A percentile compares a stretch with the other conserved stretches of the same genome.
phyloP scores from a whole-genome alignment of 1,140 invertebrate species.

The Drosophila ercepeae region DNA sequence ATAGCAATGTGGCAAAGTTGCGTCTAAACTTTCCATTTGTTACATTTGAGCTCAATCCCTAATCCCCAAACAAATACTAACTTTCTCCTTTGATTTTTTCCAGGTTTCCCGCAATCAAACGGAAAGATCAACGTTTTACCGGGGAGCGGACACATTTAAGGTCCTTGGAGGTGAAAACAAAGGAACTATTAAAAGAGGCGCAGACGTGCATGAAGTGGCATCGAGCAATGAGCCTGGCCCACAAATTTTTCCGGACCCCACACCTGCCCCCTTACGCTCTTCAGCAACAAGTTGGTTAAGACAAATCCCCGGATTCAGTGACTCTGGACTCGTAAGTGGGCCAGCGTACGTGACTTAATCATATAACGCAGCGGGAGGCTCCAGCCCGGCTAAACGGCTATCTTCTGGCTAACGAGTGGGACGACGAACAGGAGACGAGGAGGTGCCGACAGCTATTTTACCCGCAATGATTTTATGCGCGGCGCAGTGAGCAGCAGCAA shows the following conservation, averaged over 20 bases:
- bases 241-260: constrained; percentile 42
- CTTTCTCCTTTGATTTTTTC: constrained; percentile 27
- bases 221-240: constrained; percentile 35
- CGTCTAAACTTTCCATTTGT: constrained; percentile 49
- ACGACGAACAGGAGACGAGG: background rate
- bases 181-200: constrained; percentile 8
- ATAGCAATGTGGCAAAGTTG: constrained; percentile 42
- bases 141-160: constrained; percentile 47
- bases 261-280: constrained; percentile 31
- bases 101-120: constrained; percentile 29
- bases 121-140: constrained; percentile 36
- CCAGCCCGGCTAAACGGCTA: background rate
- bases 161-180: constrained; percentile 17
- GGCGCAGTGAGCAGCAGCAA: constrained; percentile 40
- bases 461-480: constrained; percentile 53
- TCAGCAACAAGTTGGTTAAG: constrained; percentile 56
- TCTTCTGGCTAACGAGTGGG: constrained; percentile 17
- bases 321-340: constrained; percentile 42
- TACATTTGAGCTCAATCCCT: constrained; percentile 30
- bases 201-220: constrained; percentile 63
- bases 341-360: constrained; percentile 73
- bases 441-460: constrained; percentile 13
- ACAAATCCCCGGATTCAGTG: constrained; percentile 5
- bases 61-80: constrained; percentile 60
- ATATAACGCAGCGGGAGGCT: constrained; percentile 47